These are phyloP conservation scores for Guaruba guarouba DNA, from an alignment of 2,113 vertebrate genomes.

Conservation along the genomic window DNA sequence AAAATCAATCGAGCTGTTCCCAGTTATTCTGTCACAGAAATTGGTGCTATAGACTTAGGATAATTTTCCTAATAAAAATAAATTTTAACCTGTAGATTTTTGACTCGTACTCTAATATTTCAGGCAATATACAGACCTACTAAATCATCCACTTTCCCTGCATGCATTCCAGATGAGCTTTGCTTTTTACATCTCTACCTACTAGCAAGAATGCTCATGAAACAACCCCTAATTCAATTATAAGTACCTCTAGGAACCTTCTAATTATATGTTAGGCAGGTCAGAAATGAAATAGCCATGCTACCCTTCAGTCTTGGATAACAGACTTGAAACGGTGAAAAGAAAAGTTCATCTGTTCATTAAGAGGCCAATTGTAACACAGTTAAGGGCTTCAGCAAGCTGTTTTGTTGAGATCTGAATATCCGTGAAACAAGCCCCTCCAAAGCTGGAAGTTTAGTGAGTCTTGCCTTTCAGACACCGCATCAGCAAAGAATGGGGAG, in stretches of 20 bases:
- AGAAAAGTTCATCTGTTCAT: constrained; percentile 64
- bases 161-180: constrained; percentile 55
- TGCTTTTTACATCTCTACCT: constrained; percentile 49
- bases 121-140: constrained; percentile 37
- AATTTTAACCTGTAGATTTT: constrained; percentile 54
- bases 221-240: constrained; percentile 68
- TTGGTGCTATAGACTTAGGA: constrained; percentile 36
- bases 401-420: constrained; percentile 50
- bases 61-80: constrained; percentile 70
- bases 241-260: constrained; percentile 66
- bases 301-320: constrained; percentile 60
- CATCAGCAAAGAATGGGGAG: neutral
- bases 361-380: constrained; percentile 39
- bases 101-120: constrained; percentile 55
- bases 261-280: constrained; percentile 66
- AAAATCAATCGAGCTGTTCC: constrained; percentile 54
- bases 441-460: neutral
- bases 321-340: constrained; percentile 58
- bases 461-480: neutral
- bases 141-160: constrained; percentile 12
- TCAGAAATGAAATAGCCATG: constrained; percentile 63
- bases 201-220: constrained; percentile 49
- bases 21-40: constrained; percentile 54
- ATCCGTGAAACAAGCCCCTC: constrained; percentile 14
- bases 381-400: constrained; percentile 27